Evolutionary conservation across 2,888 invertebrate genomes (phyloP), one percentile per base, ranked within the genome.

Genomic region (Apotomis capreana): DNA sequence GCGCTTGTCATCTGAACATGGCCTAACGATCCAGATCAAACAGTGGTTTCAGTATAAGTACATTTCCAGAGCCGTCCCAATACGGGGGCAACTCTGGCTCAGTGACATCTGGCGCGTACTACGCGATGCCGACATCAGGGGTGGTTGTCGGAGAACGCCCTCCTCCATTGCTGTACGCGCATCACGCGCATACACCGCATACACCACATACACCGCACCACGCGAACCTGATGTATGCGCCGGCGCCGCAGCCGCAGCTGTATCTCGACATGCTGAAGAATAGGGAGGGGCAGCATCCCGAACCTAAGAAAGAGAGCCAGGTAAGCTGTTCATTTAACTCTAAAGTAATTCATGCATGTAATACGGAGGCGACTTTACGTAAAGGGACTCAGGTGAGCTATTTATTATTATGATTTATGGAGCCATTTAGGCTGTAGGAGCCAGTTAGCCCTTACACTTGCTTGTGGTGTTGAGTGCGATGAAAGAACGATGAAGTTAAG

Each of bases 201-300:
- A 72, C 70, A 46, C 69, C 74, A 26, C 74, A 88, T 70, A 84
- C 87, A 46, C 87, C 89, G 15, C 90, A 91, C 70, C 88, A 89
- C 75, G 77, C 87, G 8, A 83, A 83, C 76, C 74, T 90, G 5
- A 87, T 90, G 89, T 90, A 90, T 13, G 88, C 90, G 72, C 89
- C 89, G 9, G 89, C 90, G 78, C 89, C 90, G 65, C 91, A 90
- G 61, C 89, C 89, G 15, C 91, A 91, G 62, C 64, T 91, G 10
- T 93, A 93, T 73, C 78, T 92, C 5, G 92, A 93, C 52, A 89
- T 93, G 86, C 67, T 92, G 77, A 92, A 92, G 83, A 90, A 89
- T 58, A 85, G 91, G 52, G 92, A 91, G 3, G 84, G 83, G 0
- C 87, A 87, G 55, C 91, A 91, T 74, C 87, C 88, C 69, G 90